Conservation (phyloP, 92 coral and sea anemone genomes). For the Pocillopora meandrina region DNA sequence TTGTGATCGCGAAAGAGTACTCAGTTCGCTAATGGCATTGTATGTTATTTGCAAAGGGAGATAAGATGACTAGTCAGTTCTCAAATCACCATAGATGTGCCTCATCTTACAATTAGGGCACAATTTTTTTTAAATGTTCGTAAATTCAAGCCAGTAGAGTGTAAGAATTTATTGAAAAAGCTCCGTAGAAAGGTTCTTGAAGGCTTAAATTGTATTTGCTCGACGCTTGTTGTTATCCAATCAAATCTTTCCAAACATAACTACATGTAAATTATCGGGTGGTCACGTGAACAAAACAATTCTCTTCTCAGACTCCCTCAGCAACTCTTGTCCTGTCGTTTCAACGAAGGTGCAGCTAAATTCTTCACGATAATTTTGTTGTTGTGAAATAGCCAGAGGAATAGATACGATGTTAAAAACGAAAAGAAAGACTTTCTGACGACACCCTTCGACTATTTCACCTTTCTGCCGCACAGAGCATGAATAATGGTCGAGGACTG, state of each 20-base stretch:
- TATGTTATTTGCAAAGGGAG: no score
- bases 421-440: background rate
- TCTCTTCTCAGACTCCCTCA: constrained; percentile 24
- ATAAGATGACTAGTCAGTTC: no score
- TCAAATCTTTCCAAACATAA: constrained; percentile 21
- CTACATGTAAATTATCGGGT: background rate
- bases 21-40: no score
- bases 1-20: no score
- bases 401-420: constrained; percentile 14
- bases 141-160: background rate
- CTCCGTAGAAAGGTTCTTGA: background rate
- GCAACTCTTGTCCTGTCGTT: background rate
- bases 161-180: background rate
- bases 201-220: background rate
- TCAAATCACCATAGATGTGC: no score
- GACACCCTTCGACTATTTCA: background rate
- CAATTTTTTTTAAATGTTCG: no score
- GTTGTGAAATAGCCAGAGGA: constrained; percentile 24
- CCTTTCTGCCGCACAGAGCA: background rate
- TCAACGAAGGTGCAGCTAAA: constrained; percentile 7
- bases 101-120: no score
- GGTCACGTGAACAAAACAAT: constrained; percentile 53
- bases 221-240: background rate
- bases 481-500: constrained; percentile 21
- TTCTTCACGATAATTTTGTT: constrained; percentile 8